Conservation (phyloP, 2,113 vertebrate species). For the Tragelaphus buxtoni region DNA sequence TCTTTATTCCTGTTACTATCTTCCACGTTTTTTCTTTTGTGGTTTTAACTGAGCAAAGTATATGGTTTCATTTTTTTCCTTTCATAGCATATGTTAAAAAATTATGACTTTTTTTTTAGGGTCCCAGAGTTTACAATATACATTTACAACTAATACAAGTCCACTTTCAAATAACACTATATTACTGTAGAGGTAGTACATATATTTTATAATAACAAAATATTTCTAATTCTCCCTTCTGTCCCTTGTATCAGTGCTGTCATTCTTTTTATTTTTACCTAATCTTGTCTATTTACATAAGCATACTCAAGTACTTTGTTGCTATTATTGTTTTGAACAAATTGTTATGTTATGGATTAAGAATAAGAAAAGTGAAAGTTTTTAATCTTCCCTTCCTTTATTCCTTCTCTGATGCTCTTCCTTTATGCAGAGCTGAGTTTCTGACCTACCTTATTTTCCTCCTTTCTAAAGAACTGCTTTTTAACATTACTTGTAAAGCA, state of each 20-base stretch:
- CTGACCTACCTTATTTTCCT: not conserved
- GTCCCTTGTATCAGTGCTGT: not conserved
- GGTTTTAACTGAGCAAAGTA: not conserved
- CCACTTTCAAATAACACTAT: not conserved
- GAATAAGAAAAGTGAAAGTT: not conserved
- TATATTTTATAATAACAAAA: not conserved
- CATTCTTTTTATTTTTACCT: not conserved
- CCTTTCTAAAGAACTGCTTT: not conserved
- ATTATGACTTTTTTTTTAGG: not conserved
- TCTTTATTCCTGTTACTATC: not conserved
- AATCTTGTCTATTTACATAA: not conserved
- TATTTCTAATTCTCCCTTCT: not conserved
- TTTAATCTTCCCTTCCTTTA: not conserved
- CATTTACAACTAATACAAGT: not conserved
- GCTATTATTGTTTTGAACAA: not conserved
- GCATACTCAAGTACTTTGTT: not conserved
- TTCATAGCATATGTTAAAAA: not conserved
- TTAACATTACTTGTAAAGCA: not conserved
- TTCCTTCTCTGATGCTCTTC: not conserved
- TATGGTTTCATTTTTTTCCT: not conserved
- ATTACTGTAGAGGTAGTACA: not conserved
- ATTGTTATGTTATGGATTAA: not conserved
- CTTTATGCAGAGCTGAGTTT: not conserved
- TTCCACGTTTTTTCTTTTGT: not conserved
- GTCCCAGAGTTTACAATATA: not conserved